phyloP scores from a whole-genome alignment of 2,113 vertebrate species.

The Heterocephalus glaber region DNA sequence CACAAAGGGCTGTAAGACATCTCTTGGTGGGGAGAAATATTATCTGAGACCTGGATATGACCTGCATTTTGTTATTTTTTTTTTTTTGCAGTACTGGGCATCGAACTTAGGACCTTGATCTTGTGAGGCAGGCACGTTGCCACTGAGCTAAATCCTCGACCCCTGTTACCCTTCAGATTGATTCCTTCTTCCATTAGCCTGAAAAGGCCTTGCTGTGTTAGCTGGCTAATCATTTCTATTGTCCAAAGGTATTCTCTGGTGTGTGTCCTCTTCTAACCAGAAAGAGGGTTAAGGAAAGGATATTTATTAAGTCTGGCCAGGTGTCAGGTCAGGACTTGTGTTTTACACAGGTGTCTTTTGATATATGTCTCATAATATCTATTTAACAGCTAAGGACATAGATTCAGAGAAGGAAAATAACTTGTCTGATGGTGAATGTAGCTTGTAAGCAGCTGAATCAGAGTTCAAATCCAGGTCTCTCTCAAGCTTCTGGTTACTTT shows the following conservation, averaged over 20 bases:
- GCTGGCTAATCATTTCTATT: constrained; percentile 41
- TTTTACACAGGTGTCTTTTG: constrained; percentile 55
- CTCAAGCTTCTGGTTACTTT: constrained; percentile 16
- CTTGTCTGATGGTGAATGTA: neutral
- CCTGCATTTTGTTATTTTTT: constrained; percentile 45
- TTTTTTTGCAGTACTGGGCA: neutral
- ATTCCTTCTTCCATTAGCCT: neutral
- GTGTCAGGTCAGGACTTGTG: constrained; percentile 3
- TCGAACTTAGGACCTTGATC: too few species aligned
- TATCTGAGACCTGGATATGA: neutral
- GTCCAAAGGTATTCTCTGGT: neutral
- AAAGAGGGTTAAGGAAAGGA: constrained; percentile 53
- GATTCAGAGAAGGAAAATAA: constrained; percentile 44
- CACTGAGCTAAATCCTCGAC: too few species aligned
- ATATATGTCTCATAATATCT: neutral
- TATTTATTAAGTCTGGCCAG: constrained; percentile 22
- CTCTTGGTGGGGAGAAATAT: neutral
- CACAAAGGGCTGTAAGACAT: neutral
- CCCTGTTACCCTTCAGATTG: neutral
- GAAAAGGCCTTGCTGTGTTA: constrained; percentile 39
- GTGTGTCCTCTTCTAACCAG: constrained; percentile 37
- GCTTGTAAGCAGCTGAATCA: neutral
- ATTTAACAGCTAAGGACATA: constrained; percentile 56
- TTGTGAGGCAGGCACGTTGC: too few species aligned
- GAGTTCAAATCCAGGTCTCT: constrained; percentile 37